phyloP scores from a whole-genome alignment of 2,888 invertebrate genomes.

The Cheilosia vulpina region DNA sequence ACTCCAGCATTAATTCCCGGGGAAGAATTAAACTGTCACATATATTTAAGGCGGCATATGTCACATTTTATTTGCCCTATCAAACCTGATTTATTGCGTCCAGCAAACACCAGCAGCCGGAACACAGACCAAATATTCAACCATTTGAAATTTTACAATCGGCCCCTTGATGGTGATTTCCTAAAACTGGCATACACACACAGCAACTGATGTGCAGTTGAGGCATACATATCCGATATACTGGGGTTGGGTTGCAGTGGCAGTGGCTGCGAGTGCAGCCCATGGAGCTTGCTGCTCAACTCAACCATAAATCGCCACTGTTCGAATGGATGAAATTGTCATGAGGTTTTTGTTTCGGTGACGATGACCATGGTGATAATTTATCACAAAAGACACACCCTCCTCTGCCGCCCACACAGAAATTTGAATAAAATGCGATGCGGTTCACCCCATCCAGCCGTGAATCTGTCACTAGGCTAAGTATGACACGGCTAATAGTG shows the following conservation, averaged over 20 bases:
- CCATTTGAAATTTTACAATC: conserved; percentile 74
- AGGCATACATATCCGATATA: conserved; percentile 3
- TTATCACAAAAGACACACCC: conserved; percentile 71
- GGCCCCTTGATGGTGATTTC: conserved; percentile 75
- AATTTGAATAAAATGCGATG: conserved; percentile 73
- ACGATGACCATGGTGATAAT: conserved; percentile 75
- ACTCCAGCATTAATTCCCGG: conserved; percentile 74
- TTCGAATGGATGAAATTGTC: conserved; percentile 75
- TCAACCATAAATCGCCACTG: conserved; percentile 74
- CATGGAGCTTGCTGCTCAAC: conserved; percentile 51
- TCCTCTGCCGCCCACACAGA: conserved; percentile 58
- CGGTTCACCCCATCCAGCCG: conserved; percentile 54
- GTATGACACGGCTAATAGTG: conserved; percentile 24
- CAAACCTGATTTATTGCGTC: conserved; percentile 77
- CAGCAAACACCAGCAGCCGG: conserved; percentile 60
- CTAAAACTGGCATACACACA: conserved; percentile 60
- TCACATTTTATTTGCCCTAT: conserved; percentile 77
- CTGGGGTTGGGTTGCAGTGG: conserved; percentile 23
- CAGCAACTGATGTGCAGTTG: conserved; percentile 30
- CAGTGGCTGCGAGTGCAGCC: conserved; percentile 21
- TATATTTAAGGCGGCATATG: conserved; percentile 78
- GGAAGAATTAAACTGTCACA: conserved; percentile 78
- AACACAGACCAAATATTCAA: conserved; percentile 65
- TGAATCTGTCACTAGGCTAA: conserved; percentile 63
- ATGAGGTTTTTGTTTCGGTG: conserved; percentile 75